Evolutionary conservation across 2,888 invertebrate genomes (phyloP).

Genomic region (Eledone cirrhosa): DNA sequence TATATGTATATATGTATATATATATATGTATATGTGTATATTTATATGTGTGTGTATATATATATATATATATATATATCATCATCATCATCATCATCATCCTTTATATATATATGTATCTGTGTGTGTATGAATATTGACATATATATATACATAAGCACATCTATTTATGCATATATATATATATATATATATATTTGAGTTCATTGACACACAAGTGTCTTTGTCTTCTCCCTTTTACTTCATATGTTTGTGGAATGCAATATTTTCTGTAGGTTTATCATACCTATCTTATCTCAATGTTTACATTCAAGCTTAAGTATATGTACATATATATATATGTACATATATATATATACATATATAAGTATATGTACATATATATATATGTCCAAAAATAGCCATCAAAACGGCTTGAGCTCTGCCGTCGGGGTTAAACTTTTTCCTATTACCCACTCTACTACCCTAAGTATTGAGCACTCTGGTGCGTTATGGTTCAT

Average conservation of each 20-base stretch:
- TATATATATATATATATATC: not conserved
- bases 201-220: not conserved
- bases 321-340: not conserved
- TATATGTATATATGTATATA: not conserved
- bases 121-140: no score
- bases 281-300: not conserved
- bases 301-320: not conserved
- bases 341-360: not conserved
- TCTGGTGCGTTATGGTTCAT: no score
- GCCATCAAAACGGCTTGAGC: no score
- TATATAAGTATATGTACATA: not conserved
- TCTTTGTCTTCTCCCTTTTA: no score
- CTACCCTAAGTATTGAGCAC: no score
- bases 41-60: not conserved
- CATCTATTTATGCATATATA: not conserved
- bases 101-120: no score
- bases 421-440: no score
- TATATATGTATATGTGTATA: not conserved
- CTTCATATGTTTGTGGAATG: no score
- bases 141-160: not conserved
- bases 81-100: no score
- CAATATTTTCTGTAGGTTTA: no score
- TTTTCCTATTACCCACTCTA: no score
- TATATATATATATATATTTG: not conserved
- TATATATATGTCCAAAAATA: not conserved